These are phyloP conservation scores for Meganola albula DNA, from an alignment of 2,888 invertebrate genomes.

Conservation along the genomic window DNA sequence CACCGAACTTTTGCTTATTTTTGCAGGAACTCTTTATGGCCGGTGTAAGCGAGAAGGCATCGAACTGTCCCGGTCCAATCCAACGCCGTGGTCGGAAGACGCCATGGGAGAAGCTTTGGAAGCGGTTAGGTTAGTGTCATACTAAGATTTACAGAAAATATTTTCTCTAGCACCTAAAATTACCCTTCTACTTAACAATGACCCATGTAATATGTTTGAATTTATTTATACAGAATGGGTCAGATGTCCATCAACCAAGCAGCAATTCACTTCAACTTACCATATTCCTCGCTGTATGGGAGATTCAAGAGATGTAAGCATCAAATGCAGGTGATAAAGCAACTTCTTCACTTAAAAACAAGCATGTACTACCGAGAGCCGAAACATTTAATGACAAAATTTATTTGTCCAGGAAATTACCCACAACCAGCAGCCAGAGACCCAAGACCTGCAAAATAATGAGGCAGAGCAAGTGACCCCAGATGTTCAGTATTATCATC, in stretches of 20 bases:
- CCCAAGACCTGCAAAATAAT: conserved; percentile 30
- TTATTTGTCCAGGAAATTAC: conserved; percentile 9
- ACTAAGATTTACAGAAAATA: too few species aligned
- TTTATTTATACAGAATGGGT: conserved; percentile 79
- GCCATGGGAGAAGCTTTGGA: conserved; percentile 94
- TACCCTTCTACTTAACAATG: background rate
- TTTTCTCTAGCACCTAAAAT: too few species aligned
- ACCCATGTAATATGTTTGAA: conserved; percentile 8
- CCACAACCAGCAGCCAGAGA: conserved; percentile 27
- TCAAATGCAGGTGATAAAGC: conserved; percentile 71
- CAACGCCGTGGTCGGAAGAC: conserved; percentile 96
- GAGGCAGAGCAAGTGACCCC: conserved; percentile 31
- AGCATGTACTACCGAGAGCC: too few species aligned
- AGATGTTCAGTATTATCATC: conserved; percentile 49
- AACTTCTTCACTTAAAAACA: background rate
- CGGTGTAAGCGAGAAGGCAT: conserved; percentile 94
- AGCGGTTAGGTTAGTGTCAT: conserved; percentile 87
- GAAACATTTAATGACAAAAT: too few species aligned
- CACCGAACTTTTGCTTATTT: too few species aligned
- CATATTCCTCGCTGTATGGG: conserved; percentile 93
- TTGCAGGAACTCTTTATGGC: conserved; percentile 87
- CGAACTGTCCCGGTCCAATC: conserved; percentile 90
- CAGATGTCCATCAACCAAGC: conserved; percentile 97
- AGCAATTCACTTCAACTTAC: conserved; percentile 93
- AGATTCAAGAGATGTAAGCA: conserved; percentile 92